Evolutionary conservation across 2,113 vertebrate genomes (phyloP), one percentile per base, ranked within the genome.

Genomic region (Heterotis niloticus): DNA sequence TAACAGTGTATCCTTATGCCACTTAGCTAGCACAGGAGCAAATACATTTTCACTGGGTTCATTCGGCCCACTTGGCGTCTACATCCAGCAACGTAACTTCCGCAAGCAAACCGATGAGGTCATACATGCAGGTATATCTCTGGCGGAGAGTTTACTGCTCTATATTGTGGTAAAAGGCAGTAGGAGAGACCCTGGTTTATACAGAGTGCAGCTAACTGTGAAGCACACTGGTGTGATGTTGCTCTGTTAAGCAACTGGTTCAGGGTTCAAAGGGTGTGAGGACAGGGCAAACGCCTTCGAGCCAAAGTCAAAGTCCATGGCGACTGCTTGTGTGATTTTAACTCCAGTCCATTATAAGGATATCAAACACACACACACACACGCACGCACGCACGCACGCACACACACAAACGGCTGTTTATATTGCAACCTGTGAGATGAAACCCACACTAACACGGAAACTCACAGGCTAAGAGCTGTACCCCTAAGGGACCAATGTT

Each of bases 61-160:
- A 44, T 44, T 44, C 34, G 7, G 34, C 78, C 79, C 51, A 67
- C 9, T 82, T 67, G 64, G 60, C 81, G 71, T 82, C 59, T 76
- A 77, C 81, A 68, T 74, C 68, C 68, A 62, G 83, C 68, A 79
- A 83, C 64, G 82, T 80, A 79, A 85, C 68, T 77, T 77, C 34
- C 7, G 34, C 34, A 44, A 44, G 34, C 3, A 44, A 44, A 44
- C 3, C 7, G 34, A 82, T 86, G 85, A 85, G 29, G 80, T 85
- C 80, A 81, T 68, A 57, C 83, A 86, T 86, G 86, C 66, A 87
- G 81, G 86, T 84, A 68, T 86, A 85, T 83, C 85, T 83, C 78
- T 67, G 81, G 77, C 76, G 78, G 78, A 84, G 52, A 77, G 73
- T 70, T 28, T 18, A 51, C 14, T 23, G 23, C n/a, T n/a, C n/a